phyloP scores from a whole-genome alignment of 2,888 invertebrate genomes.

The Isotomurus palustris region DNA sequence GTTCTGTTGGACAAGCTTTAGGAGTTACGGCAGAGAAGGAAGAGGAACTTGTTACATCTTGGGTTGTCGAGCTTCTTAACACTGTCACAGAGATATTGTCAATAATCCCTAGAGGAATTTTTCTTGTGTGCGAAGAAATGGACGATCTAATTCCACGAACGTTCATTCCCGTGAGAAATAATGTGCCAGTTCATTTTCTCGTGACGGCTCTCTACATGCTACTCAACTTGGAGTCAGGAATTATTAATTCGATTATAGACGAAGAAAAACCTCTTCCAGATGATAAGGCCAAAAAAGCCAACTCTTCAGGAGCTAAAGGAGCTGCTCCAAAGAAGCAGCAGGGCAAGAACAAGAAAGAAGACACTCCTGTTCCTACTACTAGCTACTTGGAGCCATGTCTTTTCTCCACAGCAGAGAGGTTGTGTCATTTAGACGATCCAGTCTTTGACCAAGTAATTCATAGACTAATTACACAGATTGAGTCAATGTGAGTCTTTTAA shows the following conservation, averaged over 20 bases:
- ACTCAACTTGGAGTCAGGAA: conserved; percentile 49
- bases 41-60: conserved; percentile 30
- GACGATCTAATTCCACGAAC: conserved; percentile 67
- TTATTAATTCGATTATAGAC: conserved; percentile 26
- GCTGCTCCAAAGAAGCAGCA: conserved; percentile 3
- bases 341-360: conserved; percentile 6
- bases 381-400: conserved; percentile 39
- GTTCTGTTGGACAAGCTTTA: not conserved
- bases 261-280: conserved; percentile 1
- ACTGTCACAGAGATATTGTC: conserved; percentile 42
- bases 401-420: conserved; percentile 45
- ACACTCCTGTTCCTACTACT: conserved; percentile 22
- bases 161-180: conserved; percentile 65
- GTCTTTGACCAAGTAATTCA: conserved; percentile 45
- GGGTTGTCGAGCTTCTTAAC: conserved; percentile 42
- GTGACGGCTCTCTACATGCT: conserved; percentile 66
- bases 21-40: conserved; percentile 13
- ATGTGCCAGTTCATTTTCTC: conserved; percentile 67
- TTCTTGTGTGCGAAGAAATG: conserved; percentile 50
- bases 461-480: conserved; percentile 44
- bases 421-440: conserved; percentile 46
- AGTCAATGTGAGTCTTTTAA: conserved; percentile 41
- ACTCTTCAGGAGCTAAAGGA: conserved; percentile 18
- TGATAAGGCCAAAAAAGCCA: not conserved
- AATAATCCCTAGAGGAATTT: conserved; percentile 44